Conservation (phyloP, 2,797 vertebrate species). For the Bothrops alternatus region DNA sequence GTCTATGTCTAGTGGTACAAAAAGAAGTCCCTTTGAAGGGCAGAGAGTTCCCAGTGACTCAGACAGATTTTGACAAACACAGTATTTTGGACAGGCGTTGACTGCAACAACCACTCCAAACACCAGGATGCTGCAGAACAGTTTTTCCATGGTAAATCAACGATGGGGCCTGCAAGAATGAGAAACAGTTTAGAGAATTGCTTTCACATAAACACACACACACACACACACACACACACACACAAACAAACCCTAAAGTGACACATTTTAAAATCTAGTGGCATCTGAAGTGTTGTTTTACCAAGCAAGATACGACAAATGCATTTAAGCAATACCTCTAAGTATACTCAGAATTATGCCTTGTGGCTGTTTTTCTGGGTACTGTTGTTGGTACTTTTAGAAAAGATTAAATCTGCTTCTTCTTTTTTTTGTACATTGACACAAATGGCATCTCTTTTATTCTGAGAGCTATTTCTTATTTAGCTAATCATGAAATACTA, state of each 20-base stretch:
- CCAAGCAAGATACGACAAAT: neutral
- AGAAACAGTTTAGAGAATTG: slow-evolving; percentile 27
- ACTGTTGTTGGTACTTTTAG: neutral
- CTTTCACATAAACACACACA: neutral
- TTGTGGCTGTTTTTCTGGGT: neutral
- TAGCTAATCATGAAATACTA: slow-evolving; percentile 4
- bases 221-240: too few relatives aligned
- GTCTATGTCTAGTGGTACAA: slow-evolving; percentile 93
- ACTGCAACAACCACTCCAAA: slow-evolving; percentile 89
- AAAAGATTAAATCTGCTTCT: neutral
- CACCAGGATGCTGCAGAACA: slow-evolving; percentile 90
- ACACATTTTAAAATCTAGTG: neutral
- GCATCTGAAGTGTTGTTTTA: neutral
- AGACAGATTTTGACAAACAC: slow-evolving; percentile 97
- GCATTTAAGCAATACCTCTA: neutral
- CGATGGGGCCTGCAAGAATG: slow-evolving; percentile 73
- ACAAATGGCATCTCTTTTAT: neutral
- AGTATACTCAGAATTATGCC: neutral
- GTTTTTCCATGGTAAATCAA: slow-evolving; percentile 96
- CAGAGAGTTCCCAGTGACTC: slow-evolving; percentile 96
- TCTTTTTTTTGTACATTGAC: neutral
- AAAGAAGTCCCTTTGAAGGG: slow-evolving; percentile 95
- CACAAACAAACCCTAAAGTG: neutral
- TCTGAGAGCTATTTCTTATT: slow-evolving; percentile 1
- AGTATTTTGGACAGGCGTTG: slow-evolving; percentile 96